Base-by-base conservation (phyloP, 2,113 vertebrate species). In the cattle (Bos taurus) region DNA sequence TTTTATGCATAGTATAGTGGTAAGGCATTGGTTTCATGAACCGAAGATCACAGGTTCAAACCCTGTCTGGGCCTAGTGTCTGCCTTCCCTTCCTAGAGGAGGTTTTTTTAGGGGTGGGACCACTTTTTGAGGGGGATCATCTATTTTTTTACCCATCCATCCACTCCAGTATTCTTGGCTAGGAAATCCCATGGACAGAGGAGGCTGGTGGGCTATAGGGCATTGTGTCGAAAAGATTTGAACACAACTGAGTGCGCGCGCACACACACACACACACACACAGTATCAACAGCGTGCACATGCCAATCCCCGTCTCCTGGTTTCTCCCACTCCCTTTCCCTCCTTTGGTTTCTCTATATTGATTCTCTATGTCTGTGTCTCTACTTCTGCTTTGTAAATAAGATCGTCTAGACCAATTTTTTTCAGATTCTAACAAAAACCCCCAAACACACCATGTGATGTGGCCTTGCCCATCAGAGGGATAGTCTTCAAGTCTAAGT, bases 341-440 rank as follows among this genome's bases (percentile, higher is more conserved):
- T 40, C 36, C 67, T 74, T 25, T 25, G 36, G 21, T 40, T 13
- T 74, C 67, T 40, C n/a, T 74, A 13, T 40, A 5, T 40, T 40
- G 23, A 5, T 25, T 43, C 36, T 74, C 21, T 74, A 6, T 25
- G 36, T 74, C 71, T 74, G 67, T 40, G 67, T 74, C 36, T 40
- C 36, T 74, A 4, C 36, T 74, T 74, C 36, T 74, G 71, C 36
- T 43, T 74, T 43, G 21, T 74, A 43, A 74, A 43, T 74, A 43
- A 74, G 21, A 74, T 43, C 0, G 0, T 74, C 71, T 43, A 43
- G 23, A 40, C 21, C 0, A 6, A 4, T 40, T 2, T 16, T 74
- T 74, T 74, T 74, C 67, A 74, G 21, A 74, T 25, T 74, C 71
- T 25, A 43, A 74, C 36, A 40, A 23, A 23, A 21, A 74, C 2